These are phyloP conservation scores for Sympetrum striolatum DNA, from an alignment of 2,888 invertebrate species.

Conservation along the genomic window DNA sequence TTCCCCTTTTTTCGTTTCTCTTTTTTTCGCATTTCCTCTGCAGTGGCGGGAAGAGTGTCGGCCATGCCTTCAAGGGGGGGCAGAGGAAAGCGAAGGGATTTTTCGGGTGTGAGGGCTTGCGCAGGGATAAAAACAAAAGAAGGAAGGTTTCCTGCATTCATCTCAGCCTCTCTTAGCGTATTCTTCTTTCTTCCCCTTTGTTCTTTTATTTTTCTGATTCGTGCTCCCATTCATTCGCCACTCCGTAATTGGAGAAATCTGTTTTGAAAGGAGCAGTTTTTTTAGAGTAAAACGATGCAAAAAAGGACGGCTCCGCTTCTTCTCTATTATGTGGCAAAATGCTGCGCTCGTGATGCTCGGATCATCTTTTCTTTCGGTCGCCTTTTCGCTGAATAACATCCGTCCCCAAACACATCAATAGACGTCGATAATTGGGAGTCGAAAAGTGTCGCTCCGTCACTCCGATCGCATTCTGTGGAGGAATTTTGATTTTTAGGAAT, in stretches of 20 bases:
- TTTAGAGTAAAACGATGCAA: neutral
- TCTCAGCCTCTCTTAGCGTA: neutral
- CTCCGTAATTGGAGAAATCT: neutral
- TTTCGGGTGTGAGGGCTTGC: neutral
- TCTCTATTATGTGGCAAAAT: neutral
- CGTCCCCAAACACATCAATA: no score
- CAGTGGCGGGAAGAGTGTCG: neutral
- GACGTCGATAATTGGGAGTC: no score
- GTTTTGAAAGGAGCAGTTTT: neutral
- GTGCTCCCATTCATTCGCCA: neutral
- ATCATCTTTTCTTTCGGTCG: no score
- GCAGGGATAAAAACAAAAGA: neutral
- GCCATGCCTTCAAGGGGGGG: neutral
- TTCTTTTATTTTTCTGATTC: neutral
- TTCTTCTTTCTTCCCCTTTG: neutral
- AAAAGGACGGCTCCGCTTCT: neutral
- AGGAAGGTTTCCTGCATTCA: neutral
- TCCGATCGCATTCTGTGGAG: no score
- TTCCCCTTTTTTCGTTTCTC: no score
- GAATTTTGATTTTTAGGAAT: no score
- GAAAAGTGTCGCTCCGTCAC: no score
- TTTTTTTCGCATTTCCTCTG: constrained; percentile 36
- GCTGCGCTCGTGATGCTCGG: no score
- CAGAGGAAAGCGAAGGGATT: neutral
- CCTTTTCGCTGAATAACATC: no score